Base-by-base conservation (phyloP, 2,888 invertebrate genomes). In the Tetragnatha montana region DNA sequence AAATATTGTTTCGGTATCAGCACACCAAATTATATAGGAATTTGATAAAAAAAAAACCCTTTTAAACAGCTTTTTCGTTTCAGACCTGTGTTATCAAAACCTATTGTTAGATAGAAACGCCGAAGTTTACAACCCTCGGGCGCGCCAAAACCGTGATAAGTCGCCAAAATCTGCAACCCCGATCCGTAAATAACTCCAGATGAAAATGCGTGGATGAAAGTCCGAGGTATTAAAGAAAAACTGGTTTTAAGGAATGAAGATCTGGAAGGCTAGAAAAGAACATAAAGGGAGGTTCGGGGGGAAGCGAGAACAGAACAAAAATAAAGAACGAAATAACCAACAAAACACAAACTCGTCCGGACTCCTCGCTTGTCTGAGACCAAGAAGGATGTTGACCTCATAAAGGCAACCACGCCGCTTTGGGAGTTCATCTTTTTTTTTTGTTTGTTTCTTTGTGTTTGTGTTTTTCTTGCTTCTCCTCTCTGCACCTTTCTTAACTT, bases 191-290 rank as follows among this genome's bases (percentile, higher is more conserved):
- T 51, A 35, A 70, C 79, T 21, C 21, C 73, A 73, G 73, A 50
- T 79, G 50, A 73, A 68, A 68, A 70, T 82, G 83, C 12, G 83
- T 75, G 83, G 47, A 83, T 68, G 76, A 78, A 85, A 85, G 73
- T 71, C 35, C 73, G 78, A 71, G 80, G 22, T 60, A 70, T 49
- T 70, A 50, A 78, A 78, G 70, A 69, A 81, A 35, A 89, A 89
- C 89, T 85, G 89, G 89, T 89, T 89, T 81, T 89, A 76, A 78
- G 85, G 89, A 89, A 89, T 89, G 89, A 89, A 89, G 89, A 85
- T 85, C 81, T 76, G 78, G 49, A 51, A 71, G 47, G 50, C 69
- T 50, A 71, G 35, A 35, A 35, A 85, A 79, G 71, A 85, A 76
- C 51, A 79, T 22, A 79, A 85, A 75, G 68, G 79, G 60, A 76